Evolutionary conservation across 2,113 vertebrate genomes (phyloP), one percentile per base, ranked within the genome.

Genomic region (Noctilio leporinus): DNA sequence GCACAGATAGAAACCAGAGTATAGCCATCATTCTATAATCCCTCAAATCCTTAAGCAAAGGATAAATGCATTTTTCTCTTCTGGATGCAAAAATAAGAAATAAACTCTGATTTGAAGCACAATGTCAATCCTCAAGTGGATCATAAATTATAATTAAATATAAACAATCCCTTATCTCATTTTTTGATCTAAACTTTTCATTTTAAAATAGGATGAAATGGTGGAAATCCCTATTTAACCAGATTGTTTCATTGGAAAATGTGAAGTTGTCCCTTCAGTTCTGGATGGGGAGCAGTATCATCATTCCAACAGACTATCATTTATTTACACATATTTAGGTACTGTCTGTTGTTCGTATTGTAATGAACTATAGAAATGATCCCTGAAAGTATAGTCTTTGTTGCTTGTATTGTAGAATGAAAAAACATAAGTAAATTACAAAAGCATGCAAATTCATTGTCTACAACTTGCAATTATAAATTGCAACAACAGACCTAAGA

Each of bases 121-220:
- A 43, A 28, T 19, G 57, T 70, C 49, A 59, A 64, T 45, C 51
- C 77, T 47, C 70, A 92, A 92, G 35, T 73, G 76, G 62, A 57
- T 69, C 76, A 86, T 65, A 82, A 87, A 62, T 92, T 73, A 49
- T 86, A 73, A 94, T 77, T 95, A 88, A 82, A 73, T 69, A 51
- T 19, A 95, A 92, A 45, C 1, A 6, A 33, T 64, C 55, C 40
- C 77, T 85, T 57, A 35, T 69, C 53, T 94, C 26, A 24, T 17
- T 38, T 89, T 94, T 70, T 51, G 73, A 92, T 85, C 28, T 49
- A 7, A 57, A 19, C 3, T 89, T 93, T 77, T 83, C 30, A 30
- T 49, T 85, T 45, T 28, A 35, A 84, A 57, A 87, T 3, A 10
- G 38, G 38, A 69, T 20, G 16, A 64, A 69, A 75, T 47, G 35